phyloP scores from a whole-genome alignment of 2,113 vertebrate genomes.

The Acanthochromis polyacanthus region DNA sequence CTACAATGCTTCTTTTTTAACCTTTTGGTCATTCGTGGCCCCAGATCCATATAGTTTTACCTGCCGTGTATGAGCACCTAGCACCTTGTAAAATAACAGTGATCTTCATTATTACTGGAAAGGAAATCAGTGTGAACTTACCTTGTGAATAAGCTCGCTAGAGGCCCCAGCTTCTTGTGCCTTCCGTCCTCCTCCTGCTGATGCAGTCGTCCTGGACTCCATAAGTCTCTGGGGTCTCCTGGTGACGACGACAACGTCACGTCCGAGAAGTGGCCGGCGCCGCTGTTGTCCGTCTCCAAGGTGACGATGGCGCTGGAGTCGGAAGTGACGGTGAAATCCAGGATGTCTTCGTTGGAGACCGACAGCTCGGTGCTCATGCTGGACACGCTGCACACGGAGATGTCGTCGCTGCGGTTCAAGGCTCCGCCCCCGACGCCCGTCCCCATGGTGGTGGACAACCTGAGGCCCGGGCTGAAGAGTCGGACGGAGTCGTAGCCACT shows the following conservation, averaged over 20 bases:
- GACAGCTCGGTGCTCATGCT: slow-evolving; percentile 95
- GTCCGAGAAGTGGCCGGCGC: slow-evolving; percentile 81
- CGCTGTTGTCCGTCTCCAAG: slow-evolving; percentile 86
- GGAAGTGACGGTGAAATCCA: slow-evolving; percentile 92
- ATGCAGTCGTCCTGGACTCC: slow-evolving; percentile 53
- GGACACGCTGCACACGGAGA: slow-evolving; percentile 91
- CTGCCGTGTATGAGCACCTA: too few relatives aligned
- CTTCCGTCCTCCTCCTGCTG: slow-evolving; percentile 79
- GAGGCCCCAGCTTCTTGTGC: slow-evolving; percentile 84
- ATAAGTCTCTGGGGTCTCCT: slow-evolving; percentile 57
- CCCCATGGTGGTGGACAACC: slow-evolving; percentile 9
- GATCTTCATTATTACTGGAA: too few relatives aligned
- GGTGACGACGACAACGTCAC: slow-evolving; percentile 84
- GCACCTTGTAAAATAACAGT: too few relatives aligned
- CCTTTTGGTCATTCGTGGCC: too few relatives aligned
- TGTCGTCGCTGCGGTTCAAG: slow-evolving; percentile 88
- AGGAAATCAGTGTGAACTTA: slow-evolving; percentile 49
- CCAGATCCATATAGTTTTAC: too few relatives aligned
- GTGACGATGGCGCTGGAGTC: slow-evolving; percentile 94
- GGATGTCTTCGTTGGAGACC: slow-evolving; percentile 91
- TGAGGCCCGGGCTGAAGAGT: slow-evolving; percentile 84
- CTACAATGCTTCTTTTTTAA: too few relatives aligned
- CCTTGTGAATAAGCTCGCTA: slow-evolving; percentile 90
- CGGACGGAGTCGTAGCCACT: slow-evolving; percentile 86
- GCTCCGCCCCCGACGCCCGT: slow-evolving; percentile 35